A percentile compares a stretch with the other conserved stretches of the same genome.
phyloP scores from a whole-genome alignment of 2,888 invertebrate genomes.

The Eristalinus aeneus region DNA sequence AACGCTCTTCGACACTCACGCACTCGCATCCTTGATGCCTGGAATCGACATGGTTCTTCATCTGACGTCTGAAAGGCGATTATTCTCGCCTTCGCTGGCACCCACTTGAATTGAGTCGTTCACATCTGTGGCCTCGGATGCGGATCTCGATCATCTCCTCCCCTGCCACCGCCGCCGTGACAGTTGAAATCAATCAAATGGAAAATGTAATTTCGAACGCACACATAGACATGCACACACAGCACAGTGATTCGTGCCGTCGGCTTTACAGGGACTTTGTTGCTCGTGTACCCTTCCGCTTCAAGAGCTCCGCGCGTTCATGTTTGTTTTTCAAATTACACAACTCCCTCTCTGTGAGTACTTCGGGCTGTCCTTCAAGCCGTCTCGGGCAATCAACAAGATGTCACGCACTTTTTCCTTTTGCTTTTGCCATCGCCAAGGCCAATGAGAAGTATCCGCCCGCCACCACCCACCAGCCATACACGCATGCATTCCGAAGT shows the following conservation, averaged over 20 bases:
- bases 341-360: background rate
- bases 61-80: background rate
- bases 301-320: background rate
- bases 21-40: background rate
- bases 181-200: conserved; percentile 38
- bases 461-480: conserved; percentile 1
- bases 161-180: background rate
- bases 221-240: background rate
- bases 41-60: background rate
- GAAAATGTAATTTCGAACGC: conserved; percentile 19
- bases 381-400: conserved; percentile 15
- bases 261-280: background rate
- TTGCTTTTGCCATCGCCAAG: conserved; percentile 16
- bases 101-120: conserved; percentile 9
- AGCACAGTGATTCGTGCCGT: no score
- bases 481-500: conserved; percentile 30
- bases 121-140: conserved; percentile 15
- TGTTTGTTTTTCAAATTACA: background rate
- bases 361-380: conserved; percentile 38
- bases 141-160: background rate
- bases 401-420: conserved; percentile 38
- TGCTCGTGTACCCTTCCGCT: conserved; percentile 19
- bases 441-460: conserved; percentile 3
- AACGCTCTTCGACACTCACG: background rate
- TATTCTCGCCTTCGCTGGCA: background rate